phyloP scores from a whole-genome alignment of 2,797 vertebrate species.

The Denticeps clupeoides region DNA sequence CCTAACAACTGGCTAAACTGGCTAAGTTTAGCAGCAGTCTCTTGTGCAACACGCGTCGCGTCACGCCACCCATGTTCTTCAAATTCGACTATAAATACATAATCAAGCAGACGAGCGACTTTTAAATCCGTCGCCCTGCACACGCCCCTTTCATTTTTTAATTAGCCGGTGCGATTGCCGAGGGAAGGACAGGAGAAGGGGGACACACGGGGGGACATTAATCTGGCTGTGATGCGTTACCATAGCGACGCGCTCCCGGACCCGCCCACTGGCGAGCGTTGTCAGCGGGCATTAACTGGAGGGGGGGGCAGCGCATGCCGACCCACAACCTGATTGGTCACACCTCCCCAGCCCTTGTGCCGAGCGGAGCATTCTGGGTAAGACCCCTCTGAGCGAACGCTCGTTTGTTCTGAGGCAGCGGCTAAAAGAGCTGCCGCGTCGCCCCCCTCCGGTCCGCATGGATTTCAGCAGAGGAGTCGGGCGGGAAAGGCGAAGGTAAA shows the following conservation, averaged over 20 bases:
- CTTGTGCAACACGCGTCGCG: too few relatives aligned
- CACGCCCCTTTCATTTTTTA: constrained; percentile 52
- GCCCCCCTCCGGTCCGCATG: constrained; percentile 50
- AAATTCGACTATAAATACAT: too few relatives aligned
- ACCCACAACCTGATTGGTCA: constrained; percentile 85
- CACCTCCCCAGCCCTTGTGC: constrained; percentile 93
- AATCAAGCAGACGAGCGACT: too few relatives aligned
- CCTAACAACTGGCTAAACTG: too few relatives aligned
- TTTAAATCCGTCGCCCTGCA: constrained; percentile 44
- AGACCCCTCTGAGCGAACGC: constrained; percentile 73
- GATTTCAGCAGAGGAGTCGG: constrained; percentile 53
- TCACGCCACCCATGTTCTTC: too few relatives aligned
- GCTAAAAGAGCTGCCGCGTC: constrained; percentile 53
- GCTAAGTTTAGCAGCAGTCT: too few relatives aligned
- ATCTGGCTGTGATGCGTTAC: constrained; percentile 72
- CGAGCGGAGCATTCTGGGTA: constrained; percentile 79
- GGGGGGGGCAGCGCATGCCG: constrained; percentile 60
- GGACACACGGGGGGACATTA: constrained; percentile 36
- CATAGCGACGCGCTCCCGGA: constrained; percentile 70
- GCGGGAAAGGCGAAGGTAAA: constrained; percentile 52
- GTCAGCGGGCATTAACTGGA: constrained; percentile 68
- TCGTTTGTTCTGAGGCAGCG: constrained; percentile 68
- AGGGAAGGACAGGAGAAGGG: constrained; percentile 25
- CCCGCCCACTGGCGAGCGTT: constrained; percentile 67
- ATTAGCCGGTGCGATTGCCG: constrained; percentile 50